Evolutionary conservation across 2,888 invertebrate genomes (phyloP).

Genomic region (Synergus umbraculus): DNA sequence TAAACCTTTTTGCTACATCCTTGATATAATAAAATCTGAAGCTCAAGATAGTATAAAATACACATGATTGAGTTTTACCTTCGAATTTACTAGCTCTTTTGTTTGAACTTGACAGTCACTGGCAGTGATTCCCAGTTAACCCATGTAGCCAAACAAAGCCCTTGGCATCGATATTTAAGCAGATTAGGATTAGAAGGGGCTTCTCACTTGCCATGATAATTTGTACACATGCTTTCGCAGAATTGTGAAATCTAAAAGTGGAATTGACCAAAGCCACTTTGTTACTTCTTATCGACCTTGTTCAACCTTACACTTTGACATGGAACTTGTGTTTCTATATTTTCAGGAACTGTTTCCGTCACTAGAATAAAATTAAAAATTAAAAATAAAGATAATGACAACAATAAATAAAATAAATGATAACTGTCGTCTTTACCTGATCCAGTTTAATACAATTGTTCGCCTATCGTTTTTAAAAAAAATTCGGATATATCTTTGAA

Average conservation of each 20-base stretch:
- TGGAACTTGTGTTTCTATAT: neutral
- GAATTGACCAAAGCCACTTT: conserved; percentile 29
- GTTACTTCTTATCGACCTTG: conserved; percentile 37
- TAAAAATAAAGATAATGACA: neutral
- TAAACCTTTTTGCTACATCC: conserved; percentile 16
- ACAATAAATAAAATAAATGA: neutral
- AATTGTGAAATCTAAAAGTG: conserved; percentile 34
- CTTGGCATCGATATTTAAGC: conserved; percentile 39
- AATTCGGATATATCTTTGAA: neutral
- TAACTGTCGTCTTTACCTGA: neutral
- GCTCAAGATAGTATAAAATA: conserved; percentile 18
- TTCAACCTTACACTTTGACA: neutral
- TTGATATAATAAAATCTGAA: conserved; percentile 20
- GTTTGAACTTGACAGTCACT: conserved; percentile 3
- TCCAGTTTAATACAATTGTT: neutral
- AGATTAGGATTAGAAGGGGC: conserved; percentile 41
- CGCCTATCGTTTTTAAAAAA: neutral
- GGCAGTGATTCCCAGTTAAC: conserved; percentile 4
- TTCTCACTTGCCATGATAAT: conserved; percentile 27
- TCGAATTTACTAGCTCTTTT: conserved; percentile 22
- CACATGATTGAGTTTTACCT: conserved; percentile 35
- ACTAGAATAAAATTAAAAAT: neutral
- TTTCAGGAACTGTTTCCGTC: neutral
- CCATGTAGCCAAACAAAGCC: conserved; percentile 33
- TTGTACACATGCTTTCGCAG: conserved; percentile 37